Base-by-base conservation (phyloP, 1,140 invertebrate species). In the Drosophila grimshawi region DNA sequence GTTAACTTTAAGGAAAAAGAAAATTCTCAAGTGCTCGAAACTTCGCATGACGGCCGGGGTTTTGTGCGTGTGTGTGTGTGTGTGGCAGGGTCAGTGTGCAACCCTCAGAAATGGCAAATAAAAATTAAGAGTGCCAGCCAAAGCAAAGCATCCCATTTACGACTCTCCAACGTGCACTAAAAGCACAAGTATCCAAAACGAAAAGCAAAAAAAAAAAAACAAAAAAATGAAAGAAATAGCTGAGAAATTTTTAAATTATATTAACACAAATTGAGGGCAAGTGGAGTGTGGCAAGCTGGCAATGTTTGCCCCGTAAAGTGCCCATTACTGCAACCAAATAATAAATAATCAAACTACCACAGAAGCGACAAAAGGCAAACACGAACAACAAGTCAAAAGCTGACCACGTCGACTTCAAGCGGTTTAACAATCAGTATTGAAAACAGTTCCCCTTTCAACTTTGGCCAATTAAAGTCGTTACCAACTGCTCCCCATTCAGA, bases 101-200 rank as follows among this genome's bases (percentile, higher is more conserved):
- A 76, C 65, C 78, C 65, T 76, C 59, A 41, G 59, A 70, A 75
- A 57, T 69, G 76, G 57, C 52, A 52, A 61, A 77, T 57, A 63
- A 63, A 68, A 60, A 64, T 46, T 55, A 65, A 65, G 53, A 66
- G 43, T 37, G 48, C 39, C 46, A 63, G 57, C 32, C 46, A 69
- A 66, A 49, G 49, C 51, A 48, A 35, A 33, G 65, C 70, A 69
- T 67, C 65, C 48, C 53, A 63, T 82, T 86, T 74, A 88, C 77
- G 77, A 88, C 85, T 88, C 85, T 89, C 83, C 80, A 78, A 80
- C 69, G 83, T 62, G 76, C 80, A 82, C 83, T 86, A 83, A 86
- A 80, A 77, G 62, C 71, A 32, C 19, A 19, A 19, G 19, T 19
- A 19, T 19, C 19, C 19, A 19, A 19, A 19, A 19, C 19, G 19